Conservation (phyloP, 2,797 vertebrate genomes). For the Falco peregrinus region DNA sequence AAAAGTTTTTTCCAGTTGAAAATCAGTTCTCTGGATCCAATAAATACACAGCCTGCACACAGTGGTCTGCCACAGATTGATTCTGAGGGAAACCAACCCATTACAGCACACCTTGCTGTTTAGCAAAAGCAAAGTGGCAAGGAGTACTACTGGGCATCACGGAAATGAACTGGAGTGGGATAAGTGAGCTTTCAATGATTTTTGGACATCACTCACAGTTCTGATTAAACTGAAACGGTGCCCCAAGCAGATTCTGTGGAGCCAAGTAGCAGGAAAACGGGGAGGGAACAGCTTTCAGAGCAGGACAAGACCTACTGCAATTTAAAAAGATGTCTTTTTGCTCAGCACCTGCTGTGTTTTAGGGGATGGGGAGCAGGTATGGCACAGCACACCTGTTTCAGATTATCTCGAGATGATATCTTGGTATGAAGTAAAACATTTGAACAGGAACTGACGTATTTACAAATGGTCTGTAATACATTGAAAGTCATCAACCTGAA, state of each 20-base stretch:
- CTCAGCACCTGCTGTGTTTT: constrained; percentile 8
- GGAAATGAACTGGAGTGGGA: constrained; percentile 29
- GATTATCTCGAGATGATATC: background rate
- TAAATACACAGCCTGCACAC: background rate
- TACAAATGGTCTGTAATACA: background rate
- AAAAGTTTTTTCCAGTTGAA: background rate
- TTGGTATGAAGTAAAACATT: background rate
- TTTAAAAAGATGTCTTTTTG: constrained; percentile 9
- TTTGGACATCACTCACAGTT: constrained; percentile 1
- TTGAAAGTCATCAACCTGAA: background rate
- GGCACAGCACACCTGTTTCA: background rate
- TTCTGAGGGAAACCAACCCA: background rate
- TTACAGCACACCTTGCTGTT: background rate
- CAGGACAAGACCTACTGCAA: background rate
- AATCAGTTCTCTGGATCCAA: background rate
- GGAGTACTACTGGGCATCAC: constrained; percentile 29
- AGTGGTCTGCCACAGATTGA: constrained; percentile 18
- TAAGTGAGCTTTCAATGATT: constrained; percentile 43
- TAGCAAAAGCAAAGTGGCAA: background rate
- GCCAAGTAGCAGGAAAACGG: background rate
- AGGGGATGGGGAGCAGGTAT: background rate
- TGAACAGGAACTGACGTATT: background rate
- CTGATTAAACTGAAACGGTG: constrained; percentile 53
- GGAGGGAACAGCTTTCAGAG: background rate
- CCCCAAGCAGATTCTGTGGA: background rate